Evolutionary conservation across 1,140 invertebrate species (phyloP).

Genomic region (Hylaeus volcanicus): DNA sequence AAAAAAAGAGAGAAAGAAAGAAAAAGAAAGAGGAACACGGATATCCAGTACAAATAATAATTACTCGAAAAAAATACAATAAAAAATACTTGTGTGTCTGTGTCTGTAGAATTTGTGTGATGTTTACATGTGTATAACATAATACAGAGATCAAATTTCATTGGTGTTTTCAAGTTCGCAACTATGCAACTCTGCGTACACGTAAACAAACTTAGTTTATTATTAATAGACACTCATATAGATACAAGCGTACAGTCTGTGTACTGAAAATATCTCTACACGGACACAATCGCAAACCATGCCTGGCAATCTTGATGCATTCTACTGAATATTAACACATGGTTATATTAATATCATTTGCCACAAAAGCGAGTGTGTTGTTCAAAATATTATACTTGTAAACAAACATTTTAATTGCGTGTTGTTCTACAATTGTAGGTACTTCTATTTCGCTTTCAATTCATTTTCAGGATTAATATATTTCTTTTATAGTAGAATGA

Average conservation of each 20-base stretch:
- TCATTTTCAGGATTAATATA: too few relatives aligned
- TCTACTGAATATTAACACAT: constrained; percentile 12
- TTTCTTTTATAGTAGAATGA: too few relatives aligned
- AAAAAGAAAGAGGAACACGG: constrained; percentile 19
- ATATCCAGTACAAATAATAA: constrained; percentile 41
- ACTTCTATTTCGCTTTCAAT: too few relatives aligned
- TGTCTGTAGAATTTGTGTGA: not conserved
- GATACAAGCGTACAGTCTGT: not conserved
- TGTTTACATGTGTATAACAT: constrained; percentile 2
- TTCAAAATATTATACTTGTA: too few relatives aligned
- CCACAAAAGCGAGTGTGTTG: not conserved
- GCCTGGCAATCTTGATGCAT: not conserved
- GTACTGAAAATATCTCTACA: not conserved
- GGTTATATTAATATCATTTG: constrained; percentile 16
- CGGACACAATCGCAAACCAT: not conserved
- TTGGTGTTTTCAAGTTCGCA: not conserved
- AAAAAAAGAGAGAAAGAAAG: constrained; percentile 21
- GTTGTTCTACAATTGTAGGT: too few relatives aligned
- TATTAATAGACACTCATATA: constrained; percentile 13
- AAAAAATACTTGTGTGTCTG: constrained; percentile 5
- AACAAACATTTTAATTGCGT: too few relatives aligned
- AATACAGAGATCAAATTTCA: constrained; percentile 4
- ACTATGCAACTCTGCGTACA: not conserved
- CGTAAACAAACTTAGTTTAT: constrained; percentile 1
- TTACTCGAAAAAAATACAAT: constrained; percentile 2